A percentile compares a stretch with the other conserved stretches of the same genome.
phyloP scores from a whole-genome alignment of 2,113 vertebrate genomes.

The Sorex araneus region DNA sequence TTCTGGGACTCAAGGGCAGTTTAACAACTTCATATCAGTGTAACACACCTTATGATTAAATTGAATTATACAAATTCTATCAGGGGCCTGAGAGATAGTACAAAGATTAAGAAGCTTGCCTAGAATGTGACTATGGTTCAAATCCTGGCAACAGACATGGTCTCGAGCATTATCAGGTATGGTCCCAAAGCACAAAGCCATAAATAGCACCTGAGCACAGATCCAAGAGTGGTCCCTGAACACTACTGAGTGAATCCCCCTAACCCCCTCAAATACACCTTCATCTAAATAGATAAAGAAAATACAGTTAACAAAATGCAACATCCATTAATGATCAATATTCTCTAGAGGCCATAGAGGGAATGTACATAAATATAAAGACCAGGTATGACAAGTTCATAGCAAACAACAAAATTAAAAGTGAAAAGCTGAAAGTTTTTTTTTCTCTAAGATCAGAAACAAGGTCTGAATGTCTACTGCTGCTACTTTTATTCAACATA shows the following conservation, averaged over 20 bases:
- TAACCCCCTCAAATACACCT: no score
- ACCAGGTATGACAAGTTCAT: background rate
- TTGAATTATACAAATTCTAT: conserved; percentile 8
- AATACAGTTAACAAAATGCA: background rate
- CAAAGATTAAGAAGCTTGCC: no score
- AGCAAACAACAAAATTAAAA: background rate
- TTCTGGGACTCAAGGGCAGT: background rate
- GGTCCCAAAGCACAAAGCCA: no score
- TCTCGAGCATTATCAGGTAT: no score
- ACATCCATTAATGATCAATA: background rate
- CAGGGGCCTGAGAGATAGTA: background rate
- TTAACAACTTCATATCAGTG: background rate
- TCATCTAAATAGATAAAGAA: no score
- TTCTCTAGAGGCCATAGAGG: background rate
- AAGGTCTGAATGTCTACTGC: background rate
- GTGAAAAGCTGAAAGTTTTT: background rate
- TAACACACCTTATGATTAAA: background rate
- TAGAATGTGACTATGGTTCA: no score
- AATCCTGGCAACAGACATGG: no score
- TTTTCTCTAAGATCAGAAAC: background rate
- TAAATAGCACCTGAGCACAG: no score
- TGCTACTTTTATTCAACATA: background rate
- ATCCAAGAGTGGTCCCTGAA: no score
- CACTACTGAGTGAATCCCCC: no score
- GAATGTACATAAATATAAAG: conserved; percentile 14